Base-by-base conservation (phyloP, 2,888 invertebrate species). In the Tuberolachnus salignus region DNA sequence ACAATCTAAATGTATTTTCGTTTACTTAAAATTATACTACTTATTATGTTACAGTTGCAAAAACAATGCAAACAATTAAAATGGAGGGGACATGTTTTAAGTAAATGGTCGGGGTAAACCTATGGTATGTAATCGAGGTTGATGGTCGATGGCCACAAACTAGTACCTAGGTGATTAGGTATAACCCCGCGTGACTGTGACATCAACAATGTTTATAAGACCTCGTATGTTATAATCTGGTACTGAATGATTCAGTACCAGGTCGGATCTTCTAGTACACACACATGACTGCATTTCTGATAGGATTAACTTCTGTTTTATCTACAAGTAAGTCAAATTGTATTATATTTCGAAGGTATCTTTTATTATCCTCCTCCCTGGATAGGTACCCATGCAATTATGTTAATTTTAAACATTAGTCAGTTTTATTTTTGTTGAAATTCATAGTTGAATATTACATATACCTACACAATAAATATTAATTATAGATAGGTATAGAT, bases 111-210 rank as follows among this genome's bases (percentile, higher is more conserved):
- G 51, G 74, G 64, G 64, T 64, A 64, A 74, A 57, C 72, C 49
- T 46, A 59, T 59, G 26, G 57, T 71, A 59, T 34, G 64, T 61
- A 64, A 64, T 55, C 81, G 80, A 63, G 80, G 81, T 51, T 80
- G 72, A 80, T 72, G 80, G 49, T 66, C 70, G 46, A 72, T 44
- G 80, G 81, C 80, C 81, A 81, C 26, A 80, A 71, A 70, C 70
- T 53, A 67, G 51, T 34, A 34, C 34, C 67, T 16, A 74, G 74
- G 34, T 34, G 34, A 6, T 6, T 74, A 64, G 53, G 64, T 64
- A 63, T 63, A 64, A 64, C 64, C 64, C 64, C 74, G 64, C 13
- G 74, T 64, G 19, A 63, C 71, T 72, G 71, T 72, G 72, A 72
- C 74, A 74, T 74, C 63, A 64, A 73, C 73, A 64, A 64, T 49